Percentiles rank a stretch among this genome's conserved stretches.
These are phyloP conservation scores for Phrynosoma blainvillii DNA, from an alignment of 2,113 vertebrate genomes.

Conservation along the genomic window DNA sequence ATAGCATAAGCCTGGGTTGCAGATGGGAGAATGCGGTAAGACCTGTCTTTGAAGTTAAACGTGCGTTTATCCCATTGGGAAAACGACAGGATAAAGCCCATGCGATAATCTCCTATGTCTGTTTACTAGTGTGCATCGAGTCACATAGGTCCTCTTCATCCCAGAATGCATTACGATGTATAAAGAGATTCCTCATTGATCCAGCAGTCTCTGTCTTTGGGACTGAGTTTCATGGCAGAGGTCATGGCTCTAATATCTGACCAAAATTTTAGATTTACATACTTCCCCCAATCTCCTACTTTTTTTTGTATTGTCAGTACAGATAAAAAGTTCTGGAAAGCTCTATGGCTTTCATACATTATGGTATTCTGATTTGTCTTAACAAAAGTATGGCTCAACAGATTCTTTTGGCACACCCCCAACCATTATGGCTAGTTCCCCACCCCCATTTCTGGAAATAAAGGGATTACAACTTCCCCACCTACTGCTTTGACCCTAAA, in stretches of 20 bases:
- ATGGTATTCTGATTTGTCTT: too few species aligned
- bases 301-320: neutral
- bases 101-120: too few species aligned
- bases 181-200: neutral
- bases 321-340: neutral
- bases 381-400: too few species aligned
- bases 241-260: neutral
- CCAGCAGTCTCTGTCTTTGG: neutral
- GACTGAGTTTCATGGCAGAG: neutral
- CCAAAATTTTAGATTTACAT: neutral
- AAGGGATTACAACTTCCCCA: neutral
- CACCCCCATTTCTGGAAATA: neutral
- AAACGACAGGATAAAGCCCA: neutral
- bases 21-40: too few species aligned
- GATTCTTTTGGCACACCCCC: too few species aligned
- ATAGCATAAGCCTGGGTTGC: too few species aligned
- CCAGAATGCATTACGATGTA: too few species aligned
- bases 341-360: neutral
- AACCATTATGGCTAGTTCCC: neutral
- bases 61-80: too few species aligned
- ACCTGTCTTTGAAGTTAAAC: too few species aligned
- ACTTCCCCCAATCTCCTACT: neutral
- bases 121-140: neutral
- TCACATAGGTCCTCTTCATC: too few species aligned
- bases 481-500: neutral